Evolutionary conservation across 1,140 invertebrate species (phyloP).

Genomic region (Geopemphigus sp.): DNA sequence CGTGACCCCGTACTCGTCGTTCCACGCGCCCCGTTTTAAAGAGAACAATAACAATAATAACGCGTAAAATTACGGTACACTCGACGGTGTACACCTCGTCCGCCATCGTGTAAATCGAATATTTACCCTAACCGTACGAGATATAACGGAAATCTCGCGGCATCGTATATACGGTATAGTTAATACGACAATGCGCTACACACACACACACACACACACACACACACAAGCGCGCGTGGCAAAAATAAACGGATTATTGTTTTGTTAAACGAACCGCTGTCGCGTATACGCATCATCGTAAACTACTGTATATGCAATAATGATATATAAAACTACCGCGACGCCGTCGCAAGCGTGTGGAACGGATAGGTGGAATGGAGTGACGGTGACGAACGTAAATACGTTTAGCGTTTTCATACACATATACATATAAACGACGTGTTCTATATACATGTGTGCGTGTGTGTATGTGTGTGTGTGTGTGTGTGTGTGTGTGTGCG

Average conservation of each 20-base stretch:
- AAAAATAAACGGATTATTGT: conserved; percentile 43
- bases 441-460: no score
- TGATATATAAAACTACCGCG: conserved; percentile 9
- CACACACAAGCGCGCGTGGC: background rate
- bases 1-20: no score
- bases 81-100: no score
- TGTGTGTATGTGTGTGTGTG: background rate
- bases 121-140: no score
- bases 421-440: no score
- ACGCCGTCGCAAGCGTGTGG: no score
- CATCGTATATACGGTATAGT: background rate
- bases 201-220: background rate
- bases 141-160: background rate
- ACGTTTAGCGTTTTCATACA: conserved; percentile 37
- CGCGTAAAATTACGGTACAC: no score
- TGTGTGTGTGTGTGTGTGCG: background rate
- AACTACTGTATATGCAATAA: conserved; percentile 17
- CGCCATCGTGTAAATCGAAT: background rate
- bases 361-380: no score
- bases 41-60: no score
- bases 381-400: conserved; percentile 24
- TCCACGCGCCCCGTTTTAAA: no score
- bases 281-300: conserved; percentile 8
- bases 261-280: conserved; percentile 40
- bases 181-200: background rate